phyloP scores from a whole-genome alignment of 2,797 vertebrate genomes.

The Malacoraja senta region DNA sequence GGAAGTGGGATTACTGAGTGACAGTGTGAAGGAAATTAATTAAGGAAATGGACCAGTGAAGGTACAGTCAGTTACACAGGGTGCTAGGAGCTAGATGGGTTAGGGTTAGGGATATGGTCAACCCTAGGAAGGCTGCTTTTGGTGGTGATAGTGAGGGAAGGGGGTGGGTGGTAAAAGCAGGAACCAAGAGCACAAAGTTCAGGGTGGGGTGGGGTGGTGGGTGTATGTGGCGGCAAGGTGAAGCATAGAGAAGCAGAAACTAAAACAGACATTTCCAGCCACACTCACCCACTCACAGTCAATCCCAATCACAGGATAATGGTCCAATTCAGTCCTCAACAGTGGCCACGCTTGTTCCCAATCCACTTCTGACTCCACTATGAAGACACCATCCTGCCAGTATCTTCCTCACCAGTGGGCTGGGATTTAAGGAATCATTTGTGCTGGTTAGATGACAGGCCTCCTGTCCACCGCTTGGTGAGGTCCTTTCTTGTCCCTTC shows the following conservation, averaged over 20 bases:
- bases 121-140: no score
- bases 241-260: not conserved
- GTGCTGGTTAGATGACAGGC: constrained; percentile 37
- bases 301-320: constrained; percentile 79
- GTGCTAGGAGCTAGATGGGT: not conserved
- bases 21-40: not conserved
- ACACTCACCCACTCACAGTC: constrained; percentile 97
- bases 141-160: no score
- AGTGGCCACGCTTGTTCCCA: constrained; percentile 73
- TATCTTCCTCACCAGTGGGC: constrained; percentile 58
- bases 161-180: no score
- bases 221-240: not conserved
- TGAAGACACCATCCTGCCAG: constrained; percentile 62
- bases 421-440: constrained; percentile 42
- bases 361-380: constrained; percentile 69
- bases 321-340: constrained; percentile 68
- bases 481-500: not conserved
- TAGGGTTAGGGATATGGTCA: not conserved
- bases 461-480: constrained; percentile 22
- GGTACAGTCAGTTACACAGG: not conserved
- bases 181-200: no score
- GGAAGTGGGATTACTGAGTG: not conserved
- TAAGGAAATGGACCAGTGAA: not conserved
- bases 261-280: not conserved
- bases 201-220: no score